These are phyloP conservation scores for Dolomedes plantarius DNA, from an alignment of 2,888 invertebrate species.

Conservation along the genomic window DNA sequence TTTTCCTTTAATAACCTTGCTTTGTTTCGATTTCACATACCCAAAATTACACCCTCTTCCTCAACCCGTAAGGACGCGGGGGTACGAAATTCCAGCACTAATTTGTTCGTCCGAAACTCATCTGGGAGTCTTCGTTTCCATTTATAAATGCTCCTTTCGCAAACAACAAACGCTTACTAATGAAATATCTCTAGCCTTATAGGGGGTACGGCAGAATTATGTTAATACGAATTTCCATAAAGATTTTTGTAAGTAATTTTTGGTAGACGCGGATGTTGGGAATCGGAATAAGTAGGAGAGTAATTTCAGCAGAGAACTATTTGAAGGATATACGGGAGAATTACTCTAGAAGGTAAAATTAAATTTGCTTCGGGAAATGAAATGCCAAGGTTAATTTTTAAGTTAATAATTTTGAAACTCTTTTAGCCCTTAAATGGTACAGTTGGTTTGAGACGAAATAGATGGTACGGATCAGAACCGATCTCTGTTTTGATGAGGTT, in stretches of 20 bases:
- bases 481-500: too few species aligned
- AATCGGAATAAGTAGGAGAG: too few species aligned
- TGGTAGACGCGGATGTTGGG: not conserved
- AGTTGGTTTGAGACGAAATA: too few species aligned
- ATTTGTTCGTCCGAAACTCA: conserved; percentile 33
- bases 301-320: too few species aligned
- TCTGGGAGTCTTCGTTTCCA: conserved; percentile 27
- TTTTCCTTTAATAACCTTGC: not conserved
- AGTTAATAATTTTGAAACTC: too few species aligned
- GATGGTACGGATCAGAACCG: too few species aligned
- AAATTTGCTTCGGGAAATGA: too few species aligned
- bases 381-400: too few species aligned
- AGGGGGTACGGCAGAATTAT: conserved; percentile 47
- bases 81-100: conserved; percentile 22
- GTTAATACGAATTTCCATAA: conserved; percentile 35
- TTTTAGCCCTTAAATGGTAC: too few species aligned
- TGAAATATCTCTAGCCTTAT: conserved; percentile 35
- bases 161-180: conserved; percentile 42
- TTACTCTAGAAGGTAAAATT: too few species aligned
- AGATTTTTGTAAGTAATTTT: conserved; percentile 12
- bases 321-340: too few species aligned
- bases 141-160: conserved; percentile 39
- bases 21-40: not conserved
- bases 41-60: not conserved
- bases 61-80: not conserved